A percentile compares a stretch with the other conserved stretches of the same genome.
Evolutionary conservation across 2,797 vertebrate species (phyloP).

Genomic region (Megaceryle alcyon): DNA sequence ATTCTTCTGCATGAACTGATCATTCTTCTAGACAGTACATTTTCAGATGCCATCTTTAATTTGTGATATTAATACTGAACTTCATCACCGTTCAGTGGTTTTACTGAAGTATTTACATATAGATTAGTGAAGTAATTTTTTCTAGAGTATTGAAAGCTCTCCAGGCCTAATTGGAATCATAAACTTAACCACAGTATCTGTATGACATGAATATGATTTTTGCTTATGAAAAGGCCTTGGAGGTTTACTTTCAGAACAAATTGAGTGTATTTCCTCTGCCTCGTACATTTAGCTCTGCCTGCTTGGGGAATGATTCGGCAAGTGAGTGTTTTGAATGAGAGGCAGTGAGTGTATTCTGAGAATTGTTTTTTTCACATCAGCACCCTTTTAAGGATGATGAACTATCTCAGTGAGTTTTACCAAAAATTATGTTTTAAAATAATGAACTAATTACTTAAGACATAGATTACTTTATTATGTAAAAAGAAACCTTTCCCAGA

Average conservation of each 20-base stretch:
- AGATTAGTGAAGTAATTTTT: slow-evolving; percentile 72
- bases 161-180: slow-evolving; percentile 69
- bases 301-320: not conserved
- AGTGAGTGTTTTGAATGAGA: slow-evolving; percentile 28
- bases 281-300: slow-evolving; percentile 23
- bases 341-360: slow-evolving; percentile 11
- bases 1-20: slow-evolving; percentile 57
- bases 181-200: slow-evolving; percentile 71
- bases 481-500: slow-evolving; percentile 46
- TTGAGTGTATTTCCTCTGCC: slow-evolving; percentile 37
- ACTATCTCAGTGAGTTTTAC: slow-evolving; percentile 50
- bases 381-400: slow-evolving; percentile 64
- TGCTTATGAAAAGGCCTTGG: slow-evolving; percentile 66
- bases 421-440: slow-evolving; percentile 63
- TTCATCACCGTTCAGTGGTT: slow-evolving; percentile 74
- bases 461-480: slow-evolving; percentile 58
- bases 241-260: slow-evolving; percentile 69
- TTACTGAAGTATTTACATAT: slow-evolving; percentile 79
- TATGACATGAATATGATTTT: slow-evolving; percentile 68
- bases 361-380: slow-evolving; percentile 54
- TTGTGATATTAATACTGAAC: slow-evolving; percentile 75
- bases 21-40: slow-evolving; percentile 60
- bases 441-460: slow-evolving; percentile 73
- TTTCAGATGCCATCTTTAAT: slow-evolving; percentile 78
- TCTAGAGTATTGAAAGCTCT: slow-evolving; percentile 62